phyloP scores from a whole-genome alignment of 1,140 invertebrate genomes.

The Dinoponera quadriceps region DNA sequence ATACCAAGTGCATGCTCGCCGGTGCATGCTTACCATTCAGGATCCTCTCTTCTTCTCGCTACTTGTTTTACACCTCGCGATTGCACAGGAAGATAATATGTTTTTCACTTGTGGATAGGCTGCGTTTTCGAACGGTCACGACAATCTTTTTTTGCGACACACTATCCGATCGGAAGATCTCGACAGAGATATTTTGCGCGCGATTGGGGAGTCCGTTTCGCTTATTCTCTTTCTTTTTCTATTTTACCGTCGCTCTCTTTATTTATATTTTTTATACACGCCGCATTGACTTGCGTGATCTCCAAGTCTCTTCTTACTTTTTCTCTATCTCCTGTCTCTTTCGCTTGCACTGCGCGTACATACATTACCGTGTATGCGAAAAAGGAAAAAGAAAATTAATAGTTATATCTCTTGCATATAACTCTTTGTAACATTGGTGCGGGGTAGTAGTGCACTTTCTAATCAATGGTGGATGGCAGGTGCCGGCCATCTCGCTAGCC shows the following conservation, averaged over 20 bases:
- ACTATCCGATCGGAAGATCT: no score
- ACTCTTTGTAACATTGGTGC: slow-evolving; percentile 62
- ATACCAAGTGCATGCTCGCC: slow-evolving; percentile 33
- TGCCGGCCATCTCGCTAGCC: slow-evolving; percentile 98
- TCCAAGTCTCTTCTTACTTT: slow-evolving; percentile 53
- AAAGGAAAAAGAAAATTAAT: slow-evolving; percentile 11
- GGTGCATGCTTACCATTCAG: not conserved
- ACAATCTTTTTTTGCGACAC: not conserved
- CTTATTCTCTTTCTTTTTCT: no score
- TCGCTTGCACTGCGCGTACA: slow-evolving; percentile 68
- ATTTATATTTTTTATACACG: not conserved
- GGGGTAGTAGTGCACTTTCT: slow-evolving; percentile 77
- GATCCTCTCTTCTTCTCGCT: slow-evolving; percentile 8
- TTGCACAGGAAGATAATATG: not conserved
- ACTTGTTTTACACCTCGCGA: slow-evolving; percentile 12
- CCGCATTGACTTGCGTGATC: slow-evolving; percentile 12
- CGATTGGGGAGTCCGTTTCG: not conserved
- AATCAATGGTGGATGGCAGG: slow-evolving; percentile 88
- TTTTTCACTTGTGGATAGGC: not conserved
- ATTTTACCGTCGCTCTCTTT: not conserved
- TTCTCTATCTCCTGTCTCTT: slow-evolving; percentile 53
- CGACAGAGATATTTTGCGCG: not conserved
- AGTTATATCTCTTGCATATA: slow-evolving; percentile 57
- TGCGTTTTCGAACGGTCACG: slow-evolving; percentile 34
- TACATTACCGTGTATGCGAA: slow-evolving; percentile 56